Evolutionary conservation across 2,797 vertebrate genomes (phyloP).

Genomic region (Borostomias antarcticus): DNA sequence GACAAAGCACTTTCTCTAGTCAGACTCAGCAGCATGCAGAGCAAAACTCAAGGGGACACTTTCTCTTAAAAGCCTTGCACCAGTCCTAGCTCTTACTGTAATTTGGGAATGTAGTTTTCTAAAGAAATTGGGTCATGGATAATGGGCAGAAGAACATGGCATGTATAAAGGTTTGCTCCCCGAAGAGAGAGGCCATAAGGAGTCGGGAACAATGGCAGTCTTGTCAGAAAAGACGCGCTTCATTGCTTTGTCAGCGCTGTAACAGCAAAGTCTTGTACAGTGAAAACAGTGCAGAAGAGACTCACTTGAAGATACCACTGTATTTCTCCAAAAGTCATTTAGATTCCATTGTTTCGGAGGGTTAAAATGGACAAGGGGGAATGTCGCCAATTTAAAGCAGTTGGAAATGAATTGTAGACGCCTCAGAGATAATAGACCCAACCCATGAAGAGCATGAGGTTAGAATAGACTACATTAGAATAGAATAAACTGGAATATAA

Average conservation of each 20-base stretch:
- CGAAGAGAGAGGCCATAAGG: conserved; percentile 52
- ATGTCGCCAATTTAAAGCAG: conserved; percentile 44
- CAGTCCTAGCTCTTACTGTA: conserved; percentile 51
- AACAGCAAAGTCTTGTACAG: conserved; percentile 53
- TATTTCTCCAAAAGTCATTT: conserved; percentile 30
- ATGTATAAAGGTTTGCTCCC: conserved; percentile 64
- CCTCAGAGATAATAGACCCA: too few species aligned
- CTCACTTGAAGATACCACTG: conserved; percentile 4
- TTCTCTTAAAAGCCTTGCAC: conserved; percentile 69
- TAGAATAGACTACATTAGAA: neutral
- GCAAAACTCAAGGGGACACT: conserved; percentile 70
- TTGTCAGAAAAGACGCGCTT: conserved; percentile 39
- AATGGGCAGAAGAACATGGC: conserved; percentile 64
- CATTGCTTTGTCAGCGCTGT: conserved; percentile 56
- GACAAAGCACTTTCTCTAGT: conserved; percentile 70
- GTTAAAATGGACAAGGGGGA: conserved; percentile 17
- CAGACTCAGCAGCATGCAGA: conserved; percentile 64
- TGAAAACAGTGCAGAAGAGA: conserved; percentile 16
- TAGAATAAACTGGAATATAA: conserved; percentile 4
- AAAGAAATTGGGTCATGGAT: conserved; percentile 72
- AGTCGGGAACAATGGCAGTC: conserved; percentile 58
- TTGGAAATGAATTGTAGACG: neutral
- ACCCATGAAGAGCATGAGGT: neutral
- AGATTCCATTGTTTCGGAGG: conserved; percentile 26
- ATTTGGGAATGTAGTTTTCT: conserved; percentile 66